phyloP scores from a whole-genome alignment of 2,797 vertebrate species.

The Amazonetta brasiliensis region DNA sequence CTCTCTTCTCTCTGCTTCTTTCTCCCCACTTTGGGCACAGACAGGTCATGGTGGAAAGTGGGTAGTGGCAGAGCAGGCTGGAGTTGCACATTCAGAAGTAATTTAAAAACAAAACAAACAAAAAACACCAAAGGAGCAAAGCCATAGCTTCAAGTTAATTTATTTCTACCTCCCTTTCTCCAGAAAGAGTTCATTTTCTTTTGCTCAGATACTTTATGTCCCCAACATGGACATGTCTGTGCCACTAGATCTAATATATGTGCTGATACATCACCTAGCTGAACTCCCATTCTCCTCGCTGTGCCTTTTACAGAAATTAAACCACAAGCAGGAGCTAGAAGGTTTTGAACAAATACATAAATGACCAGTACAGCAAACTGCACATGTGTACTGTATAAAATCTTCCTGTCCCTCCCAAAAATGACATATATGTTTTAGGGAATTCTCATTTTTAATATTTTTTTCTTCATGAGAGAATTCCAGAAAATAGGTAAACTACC shows the following conservation, averaged over 20 bases:
- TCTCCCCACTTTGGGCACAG: background rate
- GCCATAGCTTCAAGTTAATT: background rate
- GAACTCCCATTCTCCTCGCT: background rate
- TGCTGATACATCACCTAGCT: background rate
- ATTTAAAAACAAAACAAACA: background rate
- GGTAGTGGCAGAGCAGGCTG: background rate
- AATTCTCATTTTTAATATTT: background rate
- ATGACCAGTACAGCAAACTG: background rate
- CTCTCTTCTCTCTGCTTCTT: background rate
- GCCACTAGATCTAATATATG: background rate
- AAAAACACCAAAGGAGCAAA: background rate
- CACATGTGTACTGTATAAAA: background rate
- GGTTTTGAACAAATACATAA: background rate
- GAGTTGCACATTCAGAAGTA: background rate
- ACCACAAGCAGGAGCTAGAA: background rate
- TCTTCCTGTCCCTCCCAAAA: background rate
- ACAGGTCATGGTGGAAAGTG: background rate
- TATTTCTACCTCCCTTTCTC: background rate
- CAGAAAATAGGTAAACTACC: background rate
- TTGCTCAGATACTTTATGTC: background rate
- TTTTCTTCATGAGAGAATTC: background rate
- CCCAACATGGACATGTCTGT: background rate
- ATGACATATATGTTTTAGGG: accelerated
- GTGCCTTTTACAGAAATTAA: background rate
- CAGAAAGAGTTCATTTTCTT: background rate